Base-by-base conservation (phyloP, 2,888 invertebrate genomes). In the Liodrosophila aerea region DNA sequence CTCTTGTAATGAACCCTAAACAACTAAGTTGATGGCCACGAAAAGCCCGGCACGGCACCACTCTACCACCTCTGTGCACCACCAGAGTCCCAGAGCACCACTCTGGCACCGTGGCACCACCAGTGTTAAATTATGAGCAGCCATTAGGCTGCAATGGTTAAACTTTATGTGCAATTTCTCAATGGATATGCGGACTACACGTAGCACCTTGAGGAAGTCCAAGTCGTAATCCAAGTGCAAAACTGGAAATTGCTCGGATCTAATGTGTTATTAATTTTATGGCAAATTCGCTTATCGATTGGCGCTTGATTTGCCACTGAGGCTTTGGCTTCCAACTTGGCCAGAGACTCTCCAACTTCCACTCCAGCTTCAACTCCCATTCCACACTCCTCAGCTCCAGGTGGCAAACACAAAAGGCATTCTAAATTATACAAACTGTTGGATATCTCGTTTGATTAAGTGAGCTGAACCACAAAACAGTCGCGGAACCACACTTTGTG, bases 391-490 rank as follows among this genome's bases (percentile, higher is more conserved):
- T 9, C 37, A 43, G 37, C 45, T 27, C 7, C 33, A 16, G 29
- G 16, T 60, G 62, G 53, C 53, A 46, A 54, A 83, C 81, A 85
- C 22, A 22, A 22, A 81, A 81, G 60, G 68, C 86, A 73, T 83
- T 82, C 70, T 78, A 77, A 87, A 83, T 83, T 81, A 75, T 81
- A 72, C 75, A 69, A 85, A 71, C 87, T 65, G 87, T 77, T 85
- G 88, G 88, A 88, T 85, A 85, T 72, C 87, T 78, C 76, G 71
- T 86, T 88, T 88, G 85, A 88, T 88, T 85, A 87, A 87, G 80
- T 85, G 78, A 73, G 29, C 80, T 62, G 52, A 73, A 53, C 68
- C 61, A 65, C 51, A 66, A 54, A 41, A 51, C 18, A 53, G 45
- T 8, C 44, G 15, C 34, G 43, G 63, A 47, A 36, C 49, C 60